phyloP scores from a whole-genome alignment of 2,113 vertebrate species.

The Ploceus nigricollis region DNA sequence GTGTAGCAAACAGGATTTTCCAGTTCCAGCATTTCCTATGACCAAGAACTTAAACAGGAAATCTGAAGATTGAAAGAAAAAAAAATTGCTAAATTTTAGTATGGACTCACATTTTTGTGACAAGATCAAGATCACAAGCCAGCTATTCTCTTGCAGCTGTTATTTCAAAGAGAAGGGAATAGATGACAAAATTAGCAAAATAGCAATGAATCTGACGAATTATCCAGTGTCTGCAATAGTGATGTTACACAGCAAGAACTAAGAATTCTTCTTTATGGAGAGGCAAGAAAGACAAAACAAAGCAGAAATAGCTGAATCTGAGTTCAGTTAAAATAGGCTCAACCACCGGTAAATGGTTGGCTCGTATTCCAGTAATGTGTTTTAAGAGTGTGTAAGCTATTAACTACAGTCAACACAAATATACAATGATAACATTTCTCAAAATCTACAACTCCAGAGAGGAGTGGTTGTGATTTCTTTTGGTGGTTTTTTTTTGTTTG shows the following conservation, averaged over 20 bases:
- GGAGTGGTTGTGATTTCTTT: neutral
- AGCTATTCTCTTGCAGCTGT: neutral
- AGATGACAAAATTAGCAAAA: neutral
- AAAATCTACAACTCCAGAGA: neutral
- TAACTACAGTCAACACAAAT: neutral
- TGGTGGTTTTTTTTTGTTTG: too few species aligned
- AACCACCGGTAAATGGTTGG: neutral
- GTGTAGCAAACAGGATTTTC: slow-evolving; percentile 79
- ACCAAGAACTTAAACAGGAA: slow-evolving; percentile 83
- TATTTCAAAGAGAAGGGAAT: neutral
- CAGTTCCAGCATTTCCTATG: slow-evolving; percentile 81
- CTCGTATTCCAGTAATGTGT: neutral
- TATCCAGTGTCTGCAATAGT: neutral
- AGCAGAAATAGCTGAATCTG: neutral
- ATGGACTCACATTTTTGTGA: neutral
- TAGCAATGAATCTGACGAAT: neutral
- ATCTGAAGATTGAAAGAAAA: slow-evolving; percentile 63
- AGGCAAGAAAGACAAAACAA: neutral
- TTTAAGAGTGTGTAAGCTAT: neutral
- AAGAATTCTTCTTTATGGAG: neutral
- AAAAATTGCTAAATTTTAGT: neutral
- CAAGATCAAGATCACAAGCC: neutral
- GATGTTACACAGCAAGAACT: neutral
- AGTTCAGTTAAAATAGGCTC: neutral
- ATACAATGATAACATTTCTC: neutral